A percentile compares a stretch with the other conserved stretches of the same genome.
These are phyloP conservation scores for Leptobrachium ailaonicum DNA, from an alignment of 2,113 vertebrate species.

Conservation along the genomic window DNA sequence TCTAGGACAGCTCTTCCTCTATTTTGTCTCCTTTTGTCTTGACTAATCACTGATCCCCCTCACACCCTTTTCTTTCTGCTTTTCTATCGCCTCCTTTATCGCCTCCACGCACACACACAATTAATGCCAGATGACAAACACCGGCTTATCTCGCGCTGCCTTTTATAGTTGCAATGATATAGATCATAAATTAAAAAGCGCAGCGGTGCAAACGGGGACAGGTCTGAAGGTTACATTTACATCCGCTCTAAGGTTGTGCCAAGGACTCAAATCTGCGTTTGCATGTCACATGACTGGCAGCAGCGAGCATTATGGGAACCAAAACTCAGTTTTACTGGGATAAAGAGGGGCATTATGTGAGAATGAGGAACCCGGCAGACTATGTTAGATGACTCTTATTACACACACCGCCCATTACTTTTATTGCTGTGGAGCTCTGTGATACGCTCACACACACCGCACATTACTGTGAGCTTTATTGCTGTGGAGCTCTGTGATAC, in stretches of 20 bases:
- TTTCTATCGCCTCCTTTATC: constrained; percentile 14
- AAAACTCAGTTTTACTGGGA: no score
- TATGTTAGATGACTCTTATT: no score
- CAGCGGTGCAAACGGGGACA: constrained; percentile 51
- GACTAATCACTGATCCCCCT: background rate
- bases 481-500: no score
- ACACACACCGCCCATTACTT: no score
- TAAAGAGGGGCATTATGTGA: no score
- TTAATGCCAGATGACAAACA: background rate
- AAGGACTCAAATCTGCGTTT: no score
- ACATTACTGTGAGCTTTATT: no score
- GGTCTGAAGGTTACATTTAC: constrained; percentile 53
- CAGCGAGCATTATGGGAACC: no score
- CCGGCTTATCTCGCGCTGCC: constrained; percentile 22
- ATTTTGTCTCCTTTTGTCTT: background rate
- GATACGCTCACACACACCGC: no score
- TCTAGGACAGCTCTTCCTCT: background rate
- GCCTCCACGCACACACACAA: constrained; percentile 1
- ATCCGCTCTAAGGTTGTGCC: background rate
- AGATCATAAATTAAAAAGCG: constrained; percentile 57
- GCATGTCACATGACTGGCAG: background rate
- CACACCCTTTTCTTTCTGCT: background rate
- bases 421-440: no score
- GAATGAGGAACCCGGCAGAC: no score
- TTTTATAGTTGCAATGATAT: constrained; percentile 57